Conservation (phyloP, 2,797 vertebrate genomes). For the Natrix natrix region DNA sequence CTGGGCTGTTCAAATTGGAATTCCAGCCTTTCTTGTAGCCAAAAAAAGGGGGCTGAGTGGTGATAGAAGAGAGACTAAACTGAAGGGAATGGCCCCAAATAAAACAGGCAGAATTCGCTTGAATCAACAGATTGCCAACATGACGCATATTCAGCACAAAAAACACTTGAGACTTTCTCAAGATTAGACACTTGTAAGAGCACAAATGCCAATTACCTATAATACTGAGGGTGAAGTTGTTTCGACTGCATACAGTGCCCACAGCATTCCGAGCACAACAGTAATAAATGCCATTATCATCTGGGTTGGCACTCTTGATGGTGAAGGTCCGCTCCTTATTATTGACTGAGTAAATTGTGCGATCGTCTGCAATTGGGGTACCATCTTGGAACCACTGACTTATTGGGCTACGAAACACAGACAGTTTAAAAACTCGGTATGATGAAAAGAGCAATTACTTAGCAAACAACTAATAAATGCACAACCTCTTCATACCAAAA, state of each 20-base stretch:
- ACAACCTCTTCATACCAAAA: conserved; percentile 28
- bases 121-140: neutral
- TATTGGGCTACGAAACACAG: conserved; percentile 76
- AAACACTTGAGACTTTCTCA: neutral
- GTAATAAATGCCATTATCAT: conserved; percentile 87
- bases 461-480: conserved; percentile 42
- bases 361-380: conserved; percentile 70
- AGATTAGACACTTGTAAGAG: neutral
- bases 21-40: neutral
- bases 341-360: conserved; percentile 81
- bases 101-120: neutral
- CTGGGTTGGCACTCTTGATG: conserved; percentile 77
- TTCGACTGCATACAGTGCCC: conserved; percentile 84
- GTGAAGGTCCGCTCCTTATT: conserved; percentile 88
- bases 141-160: neutral
- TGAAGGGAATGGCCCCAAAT: neutral
- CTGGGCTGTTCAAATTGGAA: neutral
- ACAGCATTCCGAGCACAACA: conserved; percentile 91
- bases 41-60: neutral
- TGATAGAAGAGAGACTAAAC: neutral
- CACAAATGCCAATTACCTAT: conserved; percentile 74
- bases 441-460: rapidly evolving
- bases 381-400: conserved; percentile 92
- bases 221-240: conserved; percentile 88
- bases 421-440: neutral